Conservation (phyloP, 2,113 vertebrate genomes). For the Neofelis nebulosa region DNA sequence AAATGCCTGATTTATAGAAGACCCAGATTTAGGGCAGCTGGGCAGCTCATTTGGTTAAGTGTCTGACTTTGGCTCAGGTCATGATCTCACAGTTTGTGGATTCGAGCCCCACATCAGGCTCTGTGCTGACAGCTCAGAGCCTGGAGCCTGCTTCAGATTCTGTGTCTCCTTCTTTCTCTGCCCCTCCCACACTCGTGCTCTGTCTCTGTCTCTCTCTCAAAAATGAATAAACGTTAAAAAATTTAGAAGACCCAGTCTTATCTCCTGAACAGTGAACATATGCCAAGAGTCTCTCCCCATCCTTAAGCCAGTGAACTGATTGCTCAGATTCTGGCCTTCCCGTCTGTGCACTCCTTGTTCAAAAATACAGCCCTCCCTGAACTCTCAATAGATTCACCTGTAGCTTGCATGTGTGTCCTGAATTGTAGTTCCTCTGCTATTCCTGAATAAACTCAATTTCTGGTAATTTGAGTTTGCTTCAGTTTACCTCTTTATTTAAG, state of each 20-base stretch:
- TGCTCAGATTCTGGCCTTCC: not conserved
- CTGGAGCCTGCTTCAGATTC: too few species aligned
- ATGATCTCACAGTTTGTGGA: too few species aligned
- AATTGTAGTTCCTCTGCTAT: not conserved
- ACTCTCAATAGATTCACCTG: not conserved
- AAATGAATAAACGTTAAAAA: too few species aligned
- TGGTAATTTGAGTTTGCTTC: not conserved
- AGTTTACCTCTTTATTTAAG: not conserved
- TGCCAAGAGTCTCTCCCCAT: not conserved
- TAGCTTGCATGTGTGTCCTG: not conserved
- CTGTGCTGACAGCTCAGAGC: too few species aligned
- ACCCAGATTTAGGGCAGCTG: not conserved
- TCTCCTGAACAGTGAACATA: not conserved
- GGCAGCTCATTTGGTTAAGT: too few species aligned
- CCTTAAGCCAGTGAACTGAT: not conserved
- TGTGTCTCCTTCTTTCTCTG: too few species aligned
- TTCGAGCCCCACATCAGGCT: too few species aligned
- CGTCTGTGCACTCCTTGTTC: not conserved
- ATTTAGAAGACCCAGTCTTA: not conserved
- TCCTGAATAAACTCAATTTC: not conserved
- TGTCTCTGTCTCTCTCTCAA: too few species aligned
- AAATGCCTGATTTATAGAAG: not conserved
- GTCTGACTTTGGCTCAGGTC: too few species aligned
- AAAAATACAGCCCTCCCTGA: not conserved
- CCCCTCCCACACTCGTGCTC: too few species aligned